Base-by-base conservation (phyloP, 1,140 invertebrate species). In the Chrysopa pallens region DNA sequence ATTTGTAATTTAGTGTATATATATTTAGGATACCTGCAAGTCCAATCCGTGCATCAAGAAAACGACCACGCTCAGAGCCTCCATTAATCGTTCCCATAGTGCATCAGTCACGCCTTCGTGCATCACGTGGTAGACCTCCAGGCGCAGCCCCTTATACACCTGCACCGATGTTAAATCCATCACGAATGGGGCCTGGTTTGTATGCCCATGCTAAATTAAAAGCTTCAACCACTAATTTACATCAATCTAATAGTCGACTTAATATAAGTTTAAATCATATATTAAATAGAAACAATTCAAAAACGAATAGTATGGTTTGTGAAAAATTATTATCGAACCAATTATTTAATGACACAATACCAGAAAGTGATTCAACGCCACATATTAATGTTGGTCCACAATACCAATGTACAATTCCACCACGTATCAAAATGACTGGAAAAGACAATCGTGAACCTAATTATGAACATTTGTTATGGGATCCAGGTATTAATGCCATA, bases 341-440 rank as follows among this genome's bases (percentile, higher is more conserved):
- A 5, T 23, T 23, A 23, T 23, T 23, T 23, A 23, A 5, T 37
- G 59, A 59, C 35, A 52, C 57, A 1, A 49, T 55, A 42, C 66
- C 66, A 13, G 67, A 72, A 51, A 62, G 58, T 38, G 70, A 72
- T 55, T 58, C 64, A 11, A 61, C 58, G 8, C 69, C 71, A 4
- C 78, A 88, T 59, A 87, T 97, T 14, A 98, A 98, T 56, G 75
- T 97, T 36, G 93, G 93, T 0, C 65, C 74, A 6, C 74, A 85
- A 31, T 92, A 83, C 62, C 94, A 98, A 64, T 89, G 87, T 0
- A 71, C 73, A 39, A 74, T 93, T 56, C 67, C 41, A 44, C 48
- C 55, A 17, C 42, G 40, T 6, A 43, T 46, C 0, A 52, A 56
- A 2, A 38, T 43, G 17, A 37, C 23, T 43, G 52, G 15, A 51